These are phyloP conservation scores for Natator depressus DNA, from an alignment of 2,113 vertebrate species.

Conservation along the genomic window DNA sequence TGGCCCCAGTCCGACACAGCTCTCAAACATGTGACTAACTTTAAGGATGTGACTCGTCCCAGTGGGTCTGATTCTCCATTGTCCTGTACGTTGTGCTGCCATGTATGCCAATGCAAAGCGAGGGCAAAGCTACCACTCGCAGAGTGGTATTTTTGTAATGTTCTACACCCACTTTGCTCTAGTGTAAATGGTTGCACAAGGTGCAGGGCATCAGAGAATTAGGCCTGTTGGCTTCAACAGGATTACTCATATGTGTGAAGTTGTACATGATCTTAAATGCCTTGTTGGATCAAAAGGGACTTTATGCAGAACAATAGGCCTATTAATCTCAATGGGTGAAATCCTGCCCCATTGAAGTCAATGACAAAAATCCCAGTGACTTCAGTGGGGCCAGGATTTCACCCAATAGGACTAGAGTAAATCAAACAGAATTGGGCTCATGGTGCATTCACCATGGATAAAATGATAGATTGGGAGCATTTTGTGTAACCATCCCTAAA, in stretches of 20 bases:
- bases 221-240: accelerated
- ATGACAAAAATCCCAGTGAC: neutral
- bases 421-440: neutral
- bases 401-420: neutral
- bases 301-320: neutral
- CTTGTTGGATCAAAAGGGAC: neutral
- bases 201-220: accelerated
- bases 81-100: accelerated
- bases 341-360: neutral
- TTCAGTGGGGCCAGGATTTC: neutral
- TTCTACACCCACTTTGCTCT: accelerated
- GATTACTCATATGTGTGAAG: neutral
- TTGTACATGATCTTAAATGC: neutral
- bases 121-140: neutral
- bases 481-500: slow-evolving; percentile 43
- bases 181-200: neutral
- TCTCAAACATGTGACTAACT: accelerated
- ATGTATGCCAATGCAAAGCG: neutral
- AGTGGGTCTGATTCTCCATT: neutral
- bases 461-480: neutral
- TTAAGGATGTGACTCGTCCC: accelerated
- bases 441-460: neutral
- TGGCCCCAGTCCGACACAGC: accelerated
- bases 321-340: neutral
- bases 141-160: neutral